Base-by-base conservation (phyloP, 2,113 vertebrate species). In the Otus sunia region DNA sequence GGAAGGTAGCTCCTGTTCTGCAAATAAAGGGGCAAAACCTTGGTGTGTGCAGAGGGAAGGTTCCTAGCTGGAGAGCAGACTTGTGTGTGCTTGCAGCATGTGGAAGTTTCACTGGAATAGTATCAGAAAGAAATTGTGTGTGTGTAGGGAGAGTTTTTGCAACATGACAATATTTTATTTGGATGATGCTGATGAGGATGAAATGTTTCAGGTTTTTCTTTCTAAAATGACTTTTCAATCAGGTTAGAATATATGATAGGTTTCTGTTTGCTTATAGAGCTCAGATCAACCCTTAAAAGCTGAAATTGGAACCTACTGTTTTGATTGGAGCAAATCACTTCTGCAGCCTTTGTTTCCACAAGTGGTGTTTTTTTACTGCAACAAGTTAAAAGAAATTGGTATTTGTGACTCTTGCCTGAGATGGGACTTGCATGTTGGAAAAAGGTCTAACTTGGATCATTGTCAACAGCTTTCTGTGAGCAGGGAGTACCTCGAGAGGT, bases 1-100 rank as follows among this genome's bases (percentile, higher is more conserved):
- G 20, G 62, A 63, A 87, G 27, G 23, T 39, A 29, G 16, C 10
- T 41, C 47, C 77, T 85, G 10, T 37, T 49, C 3, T 59, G 66
- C 62, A 85, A 93, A 49, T 12, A 43, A 90, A 86, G 56, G 25
- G 32, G 15, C 5, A 49, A 59, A 81, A 17, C 45, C 21, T 50
- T 0, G 0, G 12, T 58, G 29, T 63, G 58, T 72, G 43, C 1
- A 3, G 19, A 50, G 80, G 37, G 32, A 43, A 69, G 22, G 8
- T 36, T 77, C 21, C 34, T 37, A 63, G 47, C 47, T 64, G 66
- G 56, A 90, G 29, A 41, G 39, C 50, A n/a, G 30, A n/a, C 20
- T 19, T 47, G 22, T 1, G 6, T 30, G 45, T 71, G 36, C 36
- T 80, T 59, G 43, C n/a, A 76, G 10, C 7, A 5, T 47, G 29